Percentiles rank a stretch among this genome's conserved stretches.
These are phyloP conservation scores for Epinotia brunnichana DNA, from an alignment of 2,888 invertebrate genomes.

Conservation along the genomic window DNA sequence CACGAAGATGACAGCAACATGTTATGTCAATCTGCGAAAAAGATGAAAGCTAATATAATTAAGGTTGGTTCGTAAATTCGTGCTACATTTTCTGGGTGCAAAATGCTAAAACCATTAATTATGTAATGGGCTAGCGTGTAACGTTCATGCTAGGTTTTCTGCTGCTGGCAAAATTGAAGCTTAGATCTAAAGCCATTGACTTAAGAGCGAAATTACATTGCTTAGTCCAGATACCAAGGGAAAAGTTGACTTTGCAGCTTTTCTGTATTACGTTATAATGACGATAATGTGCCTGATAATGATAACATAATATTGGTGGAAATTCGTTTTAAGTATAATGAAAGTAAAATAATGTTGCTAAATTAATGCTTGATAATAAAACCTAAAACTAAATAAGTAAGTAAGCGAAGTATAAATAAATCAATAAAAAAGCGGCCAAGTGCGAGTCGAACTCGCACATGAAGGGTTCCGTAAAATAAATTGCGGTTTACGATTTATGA, in stretches of 20 bases:
- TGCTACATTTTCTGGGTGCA: constrained; percentile 19
- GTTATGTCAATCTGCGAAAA: constrained; percentile 1
- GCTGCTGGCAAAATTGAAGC: neutral
- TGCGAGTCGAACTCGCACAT: too few relatives aligned
- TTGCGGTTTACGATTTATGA: too few relatives aligned
- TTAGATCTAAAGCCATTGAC: constrained; percentile 1
- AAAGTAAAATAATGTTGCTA: neutral
- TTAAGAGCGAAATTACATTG: constrained; percentile 8
- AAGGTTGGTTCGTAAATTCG: constrained; percentile 2
- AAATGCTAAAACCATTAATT: constrained; percentile 31
- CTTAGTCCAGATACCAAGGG: neutral
- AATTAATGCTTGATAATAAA: too few relatives aligned
- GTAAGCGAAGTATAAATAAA: too few relatives aligned
- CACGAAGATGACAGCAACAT: neutral
- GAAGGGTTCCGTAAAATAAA: too few relatives aligned
- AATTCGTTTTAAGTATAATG: neutral
- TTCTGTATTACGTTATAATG: constrained; percentile 3
- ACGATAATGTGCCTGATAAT: neutral
- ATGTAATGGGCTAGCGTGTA: constrained; percentile 33
- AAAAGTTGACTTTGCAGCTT: neutral
- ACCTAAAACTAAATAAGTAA: too few relatives aligned
- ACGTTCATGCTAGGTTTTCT: constrained; percentile 13
- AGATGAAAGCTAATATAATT: constrained; percentile 21
- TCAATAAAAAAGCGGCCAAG: too few relatives aligned
- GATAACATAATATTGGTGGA: neutral